Evolutionary conservation across 2,113 vertebrate species (phyloP).

Genomic region (Tragulus kanchil): DNA sequence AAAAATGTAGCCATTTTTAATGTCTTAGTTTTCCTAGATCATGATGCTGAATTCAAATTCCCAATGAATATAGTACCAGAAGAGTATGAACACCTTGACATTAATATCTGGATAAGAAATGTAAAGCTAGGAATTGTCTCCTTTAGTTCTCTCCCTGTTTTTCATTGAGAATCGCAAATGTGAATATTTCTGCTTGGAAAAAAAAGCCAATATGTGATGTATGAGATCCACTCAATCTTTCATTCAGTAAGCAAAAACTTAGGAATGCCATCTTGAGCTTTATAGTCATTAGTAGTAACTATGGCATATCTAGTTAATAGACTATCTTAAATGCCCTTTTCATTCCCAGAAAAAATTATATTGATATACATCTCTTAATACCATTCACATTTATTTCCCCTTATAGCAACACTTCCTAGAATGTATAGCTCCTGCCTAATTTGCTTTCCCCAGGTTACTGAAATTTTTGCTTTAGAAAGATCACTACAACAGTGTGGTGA

Average conservation of each 20-base stretch:
- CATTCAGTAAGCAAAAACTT: background rate
- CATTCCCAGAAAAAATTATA: background rate
- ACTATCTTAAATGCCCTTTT: background rate
- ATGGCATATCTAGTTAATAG: background rate
- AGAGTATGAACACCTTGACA: background rate
- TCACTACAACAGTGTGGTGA: background rate
- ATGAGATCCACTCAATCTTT: background rate
- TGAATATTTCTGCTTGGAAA: background rate
- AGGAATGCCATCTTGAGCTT: background rate
- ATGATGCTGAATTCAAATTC: background rate
- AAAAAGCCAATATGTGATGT: background rate
- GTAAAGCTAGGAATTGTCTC: background rate
- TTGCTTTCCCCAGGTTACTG: background rate
- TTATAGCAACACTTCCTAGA: background rate
- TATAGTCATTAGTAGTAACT: background rate
- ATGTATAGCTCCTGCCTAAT: background rate
- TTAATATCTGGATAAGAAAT: background rate
- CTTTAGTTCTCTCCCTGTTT: background rate
- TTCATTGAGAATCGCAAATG: background rate
- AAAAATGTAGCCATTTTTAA: background rate
- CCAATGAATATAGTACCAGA: background rate
- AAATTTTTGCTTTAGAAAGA: background rate
- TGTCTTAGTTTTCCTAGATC: background rate
- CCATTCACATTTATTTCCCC: background rate
- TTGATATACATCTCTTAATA: background rate